These are phyloP conservation scores for Pyrrhia umbra DNA, from an alignment of 2,888 invertebrate genomes.

Conservation along the genomic window DNA sequence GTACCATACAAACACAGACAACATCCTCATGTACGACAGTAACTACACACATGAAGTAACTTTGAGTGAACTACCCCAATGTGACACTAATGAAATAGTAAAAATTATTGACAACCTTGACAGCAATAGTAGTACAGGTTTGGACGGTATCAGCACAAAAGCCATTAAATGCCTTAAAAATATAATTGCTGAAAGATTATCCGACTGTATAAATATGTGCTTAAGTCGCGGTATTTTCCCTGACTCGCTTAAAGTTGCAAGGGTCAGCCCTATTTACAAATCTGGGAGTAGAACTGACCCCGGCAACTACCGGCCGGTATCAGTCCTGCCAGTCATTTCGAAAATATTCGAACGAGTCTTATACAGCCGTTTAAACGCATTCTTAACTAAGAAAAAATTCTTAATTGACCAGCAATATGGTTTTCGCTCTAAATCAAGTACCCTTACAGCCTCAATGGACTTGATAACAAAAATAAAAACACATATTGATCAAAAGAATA, in stretches of 20 bases:
- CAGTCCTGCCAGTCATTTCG: constrained; percentile 37
- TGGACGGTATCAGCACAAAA: constrained; percentile 7
- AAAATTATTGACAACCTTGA: background rate
- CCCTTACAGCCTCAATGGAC: constrained; percentile 8
- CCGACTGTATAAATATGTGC: constrained; percentile 30
- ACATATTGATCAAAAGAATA: too few relatives aligned
- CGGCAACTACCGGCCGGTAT: constrained; percentile 47
- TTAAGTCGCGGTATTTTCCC: constrained; percentile 32
- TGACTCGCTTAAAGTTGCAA: constrained; percentile 48
- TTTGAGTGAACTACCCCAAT: background rate
- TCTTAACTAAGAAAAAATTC: constrained; percentile 9
- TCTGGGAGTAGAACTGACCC: constrained; percentile 44
- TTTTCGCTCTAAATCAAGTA: constrained; percentile 17
- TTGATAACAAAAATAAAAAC: constrained; percentile 20
- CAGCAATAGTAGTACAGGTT: constrained; percentile 1
- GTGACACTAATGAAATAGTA: background rate
- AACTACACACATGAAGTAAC: background rate
- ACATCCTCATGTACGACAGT: background rate
- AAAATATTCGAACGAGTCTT: constrained; percentile 26
- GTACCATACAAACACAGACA: constrained; percentile 1
- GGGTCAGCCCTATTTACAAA: constrained; percentile 52
- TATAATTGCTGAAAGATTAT: background rate
- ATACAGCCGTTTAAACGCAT: background rate
- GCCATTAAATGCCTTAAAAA: constrained; percentile 4
- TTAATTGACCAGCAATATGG: constrained; percentile 21